Conservation (phyloP, 2,113 vertebrate species). For the Pangasianodon hypophthalmus region DNA sequence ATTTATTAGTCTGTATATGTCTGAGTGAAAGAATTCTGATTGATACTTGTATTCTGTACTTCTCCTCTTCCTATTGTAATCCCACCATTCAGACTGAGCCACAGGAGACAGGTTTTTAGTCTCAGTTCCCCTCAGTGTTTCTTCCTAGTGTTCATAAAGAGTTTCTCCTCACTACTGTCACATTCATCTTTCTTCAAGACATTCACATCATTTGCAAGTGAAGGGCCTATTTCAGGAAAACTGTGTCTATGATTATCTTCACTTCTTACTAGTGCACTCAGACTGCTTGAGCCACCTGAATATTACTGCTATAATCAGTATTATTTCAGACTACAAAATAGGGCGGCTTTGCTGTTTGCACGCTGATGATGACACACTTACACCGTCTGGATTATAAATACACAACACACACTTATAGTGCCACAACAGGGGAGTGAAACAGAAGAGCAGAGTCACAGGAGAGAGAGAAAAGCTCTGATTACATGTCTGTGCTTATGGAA, state of each 20-base stretch:
- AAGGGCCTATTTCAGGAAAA: background rate
- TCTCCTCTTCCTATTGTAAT: background rate
- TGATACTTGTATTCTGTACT: background rate
- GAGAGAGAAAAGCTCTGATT: background rate
- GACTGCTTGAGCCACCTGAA: no score
- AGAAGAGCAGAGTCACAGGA: background rate
- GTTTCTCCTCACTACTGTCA: background rate
- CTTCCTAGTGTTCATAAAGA: background rate
- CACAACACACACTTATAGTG: background rate
- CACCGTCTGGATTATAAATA: conserved; percentile 5
- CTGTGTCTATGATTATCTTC: background rate
- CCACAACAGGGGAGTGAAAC: background rate
- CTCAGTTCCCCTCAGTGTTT: background rate
- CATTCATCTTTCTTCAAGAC: background rate
- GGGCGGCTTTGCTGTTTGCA: background rate
- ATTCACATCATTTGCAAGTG: background rate
- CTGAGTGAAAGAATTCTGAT: background rate
- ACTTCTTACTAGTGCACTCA: background rate
- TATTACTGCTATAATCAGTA: background rate
- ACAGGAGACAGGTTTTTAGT: background rate
- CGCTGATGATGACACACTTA: background rate
- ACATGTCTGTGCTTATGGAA: background rate
- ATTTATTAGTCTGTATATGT: background rate
- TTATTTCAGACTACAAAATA: background rate
- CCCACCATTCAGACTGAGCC: background rate